Percentiles rank a stretch among this genome's conserved stretches.
phyloP scores from a whole-genome alignment of 1,140 invertebrate genomes.

The Macrobrachium nipponense region DNA sequence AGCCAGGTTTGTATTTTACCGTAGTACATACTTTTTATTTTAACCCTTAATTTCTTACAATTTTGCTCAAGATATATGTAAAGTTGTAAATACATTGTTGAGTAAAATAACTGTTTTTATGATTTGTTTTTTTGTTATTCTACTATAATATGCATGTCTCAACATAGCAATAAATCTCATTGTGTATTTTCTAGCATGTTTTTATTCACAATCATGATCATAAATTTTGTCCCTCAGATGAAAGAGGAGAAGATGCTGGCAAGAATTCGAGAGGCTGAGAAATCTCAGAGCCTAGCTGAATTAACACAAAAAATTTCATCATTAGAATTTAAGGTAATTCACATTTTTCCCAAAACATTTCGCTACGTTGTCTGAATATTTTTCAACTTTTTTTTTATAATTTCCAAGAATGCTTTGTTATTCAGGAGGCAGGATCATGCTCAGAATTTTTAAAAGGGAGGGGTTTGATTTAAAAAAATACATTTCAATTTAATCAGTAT shows the following conservation, averaged over 20 bases:
- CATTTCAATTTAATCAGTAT: too few relatives aligned
- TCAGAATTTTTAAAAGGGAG: too few relatives aligned
- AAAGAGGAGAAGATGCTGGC: constrained; percentile 96
- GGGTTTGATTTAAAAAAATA: too few relatives aligned
- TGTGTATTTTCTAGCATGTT: constrained; percentile 8
- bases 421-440: too few relatives aligned
- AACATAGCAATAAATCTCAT: neutral
- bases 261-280: constrained; percentile 92
- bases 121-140: neutral
- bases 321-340: constrained; percentile 87
- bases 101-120: neutral
- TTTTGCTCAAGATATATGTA: neutral
- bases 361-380: too few relatives aligned
- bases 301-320: constrained; percentile 93
- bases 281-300: constrained; percentile 93
- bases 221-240: constrained; percentile 72
- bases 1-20: constrained; percentile 73
- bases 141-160: neutral
- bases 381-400: too few relatives aligned
- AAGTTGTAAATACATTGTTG: neutral
- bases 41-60: neutral
- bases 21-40: neutral
- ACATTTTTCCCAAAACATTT: neutral
- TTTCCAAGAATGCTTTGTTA: too few relatives aligned
- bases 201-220: neutral